phyloP scores from a whole-genome alignment of 2,888 invertebrate genomes.

The Sphinx pinastri region DNA sequence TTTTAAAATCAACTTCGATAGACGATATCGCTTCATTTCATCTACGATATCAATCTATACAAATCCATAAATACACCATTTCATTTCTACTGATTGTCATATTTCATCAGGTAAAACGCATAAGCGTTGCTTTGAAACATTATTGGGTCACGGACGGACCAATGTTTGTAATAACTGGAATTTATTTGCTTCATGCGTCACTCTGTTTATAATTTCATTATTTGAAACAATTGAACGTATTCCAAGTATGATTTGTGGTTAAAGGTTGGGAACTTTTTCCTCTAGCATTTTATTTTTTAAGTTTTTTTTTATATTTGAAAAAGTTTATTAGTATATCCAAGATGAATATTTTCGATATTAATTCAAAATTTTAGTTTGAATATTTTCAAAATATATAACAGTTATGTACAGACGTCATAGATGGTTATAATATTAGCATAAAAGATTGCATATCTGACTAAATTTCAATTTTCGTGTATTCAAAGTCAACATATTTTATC shows the following conservation, averaged over 20 bases:
- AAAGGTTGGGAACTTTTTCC: neutral
- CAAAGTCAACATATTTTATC: neutral
- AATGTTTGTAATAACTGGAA: slow-evolving; percentile 44
- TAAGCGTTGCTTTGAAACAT: slow-evolving; percentile 24
- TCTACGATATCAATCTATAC: slow-evolving; percentile 14
- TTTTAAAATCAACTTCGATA: neutral
- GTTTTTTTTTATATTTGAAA: neutral
- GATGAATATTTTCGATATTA: no score
- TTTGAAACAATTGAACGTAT: slow-evolving; percentile 41
- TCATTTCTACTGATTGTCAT: slow-evolving; percentile 32
- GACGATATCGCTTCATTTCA: neutral
- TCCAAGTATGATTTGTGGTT: slow-evolving; percentile 35
- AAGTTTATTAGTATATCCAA: no score
- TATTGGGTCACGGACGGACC: slow-evolving; percentile 47
- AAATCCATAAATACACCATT: slow-evolving; percentile 9
- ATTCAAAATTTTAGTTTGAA: no score
- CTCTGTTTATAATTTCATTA: slow-evolving; percentile 39
- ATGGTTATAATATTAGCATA: no score
- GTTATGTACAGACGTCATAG: no score
- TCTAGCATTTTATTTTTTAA: neutral
- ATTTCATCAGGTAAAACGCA: slow-evolving; percentile 34
- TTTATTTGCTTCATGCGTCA: slow-evolving; percentile 48
- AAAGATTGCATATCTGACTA: neutral
- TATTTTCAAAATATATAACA: no score
- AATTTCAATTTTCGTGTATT: slow-evolving; percentile 4